Conservation (phyloP, 2,888 invertebrate genomes). For the Philhelius pedissequus region DNA sequence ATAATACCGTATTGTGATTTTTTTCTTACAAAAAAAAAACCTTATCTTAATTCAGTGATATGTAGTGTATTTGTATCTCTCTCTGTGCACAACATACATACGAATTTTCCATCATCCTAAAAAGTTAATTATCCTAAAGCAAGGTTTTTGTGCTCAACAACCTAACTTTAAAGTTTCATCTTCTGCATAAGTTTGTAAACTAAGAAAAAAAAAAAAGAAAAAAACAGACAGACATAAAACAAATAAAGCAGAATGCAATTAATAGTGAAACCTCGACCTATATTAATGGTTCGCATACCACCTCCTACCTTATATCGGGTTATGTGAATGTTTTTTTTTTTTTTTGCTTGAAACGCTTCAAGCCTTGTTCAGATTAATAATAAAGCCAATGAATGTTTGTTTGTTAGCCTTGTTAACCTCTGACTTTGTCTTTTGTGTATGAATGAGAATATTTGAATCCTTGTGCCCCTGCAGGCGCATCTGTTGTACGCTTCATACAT, state of each 20-base stretch:
- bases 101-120: not conserved
- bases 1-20: too few relatives aligned
- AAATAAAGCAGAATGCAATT: conserved; percentile 7
- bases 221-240: not conserved
- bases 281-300: not conserved
- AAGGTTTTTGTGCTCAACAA: conserved; percentile 10
- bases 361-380: conserved; percentile 20
- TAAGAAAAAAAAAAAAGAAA: not conserved
- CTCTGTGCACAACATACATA: not conserved
- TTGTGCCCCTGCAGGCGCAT: not conserved
- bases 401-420: conserved; percentile 2
- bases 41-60: not conserved
- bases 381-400: conserved; percentile 8
- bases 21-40: too few relatives aligned
- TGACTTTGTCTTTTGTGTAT: not conserved
- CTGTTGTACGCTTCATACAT: not conserved
- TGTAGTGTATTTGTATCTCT: not conserved
- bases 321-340: not conserved
- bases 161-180: not conserved
- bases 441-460: conserved; percentile 9
- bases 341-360: not conserved
- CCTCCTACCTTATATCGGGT: not conserved
- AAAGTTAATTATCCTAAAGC: conserved; percentile 42
- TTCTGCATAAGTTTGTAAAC: not conserved
- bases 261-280: conserved; percentile 24